Percentiles rank a stretch among this genome's conserved stretches.
phyloP scores from a whole-genome alignment of 2,113 vertebrate genomes.

The Varanus salvator region DNA sequence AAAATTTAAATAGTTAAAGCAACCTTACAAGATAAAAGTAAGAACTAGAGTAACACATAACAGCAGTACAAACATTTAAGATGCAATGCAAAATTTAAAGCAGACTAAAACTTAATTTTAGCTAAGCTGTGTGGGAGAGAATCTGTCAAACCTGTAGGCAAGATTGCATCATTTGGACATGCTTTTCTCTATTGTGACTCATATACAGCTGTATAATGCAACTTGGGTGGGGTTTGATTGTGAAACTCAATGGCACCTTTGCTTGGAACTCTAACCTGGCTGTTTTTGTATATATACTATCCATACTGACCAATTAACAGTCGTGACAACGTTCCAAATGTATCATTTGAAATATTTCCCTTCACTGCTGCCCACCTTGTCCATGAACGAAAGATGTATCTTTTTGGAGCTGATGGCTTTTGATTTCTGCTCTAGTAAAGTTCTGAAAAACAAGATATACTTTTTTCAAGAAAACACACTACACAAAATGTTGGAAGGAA shows the following conservation, averaged over 20 bases:
- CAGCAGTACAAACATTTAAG: too few relatives aligned
- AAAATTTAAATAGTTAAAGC: too few relatives aligned
- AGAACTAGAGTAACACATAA: too few relatives aligned
- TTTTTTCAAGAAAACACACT: constrained; percentile 5
- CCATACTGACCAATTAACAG: neutral
- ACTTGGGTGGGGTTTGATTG: neutral
- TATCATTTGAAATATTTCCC: neutral
- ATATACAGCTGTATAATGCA: neutral
- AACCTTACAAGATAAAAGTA: too few relatives aligned
- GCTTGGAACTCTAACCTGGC: neutral
- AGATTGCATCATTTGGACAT: neutral
- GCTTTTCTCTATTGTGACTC: neutral
- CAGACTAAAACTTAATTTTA: too few relatives aligned
- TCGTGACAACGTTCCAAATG: neutral
- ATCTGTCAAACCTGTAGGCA: neutral
- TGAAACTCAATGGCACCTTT: neutral
- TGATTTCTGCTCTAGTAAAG: neutral
- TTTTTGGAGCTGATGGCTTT: neutral
- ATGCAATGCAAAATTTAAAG: too few relatives aligned
- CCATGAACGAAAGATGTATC: neutral
- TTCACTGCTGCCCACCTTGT: neutral
- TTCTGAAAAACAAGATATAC: constrained; percentile 30
- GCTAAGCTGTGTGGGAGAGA: neutral
- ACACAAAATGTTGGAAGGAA: neutral
- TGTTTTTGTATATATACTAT: neutral